These are phyloP conservation scores for Ceyx margarethae DNA, from an alignment of 2,113 vertebrate genomes.

Conservation along the genomic window DNA sequence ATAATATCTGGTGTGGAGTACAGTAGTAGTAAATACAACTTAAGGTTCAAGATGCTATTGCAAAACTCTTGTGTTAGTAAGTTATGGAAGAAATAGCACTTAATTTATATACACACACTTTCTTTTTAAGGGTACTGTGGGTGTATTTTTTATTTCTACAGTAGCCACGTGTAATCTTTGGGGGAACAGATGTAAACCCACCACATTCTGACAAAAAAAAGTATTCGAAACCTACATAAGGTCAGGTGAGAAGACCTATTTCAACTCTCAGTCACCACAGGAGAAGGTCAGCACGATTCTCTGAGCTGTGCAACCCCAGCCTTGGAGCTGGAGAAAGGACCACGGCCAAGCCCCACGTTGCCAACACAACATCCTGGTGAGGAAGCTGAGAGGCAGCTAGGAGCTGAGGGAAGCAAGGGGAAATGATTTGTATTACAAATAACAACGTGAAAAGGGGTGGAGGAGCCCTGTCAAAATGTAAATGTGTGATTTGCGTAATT, in stretches of 20 bases:
- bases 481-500: constrained; percentile 62
- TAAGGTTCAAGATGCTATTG: not conserved
- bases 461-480: constrained; percentile 58
- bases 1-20: not conserved
- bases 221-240: no score
- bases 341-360: accelerated
- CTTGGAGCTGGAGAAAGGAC: not conserved
- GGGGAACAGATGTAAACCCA: not conserved
- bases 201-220: not conserved
- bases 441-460: not conserved
- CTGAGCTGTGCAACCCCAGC: not conserved
- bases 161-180: not conserved
- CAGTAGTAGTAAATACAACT: not conserved
- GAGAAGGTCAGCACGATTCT: not conserved
- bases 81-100: not conserved
- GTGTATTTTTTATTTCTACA: not conserved
- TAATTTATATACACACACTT: not conserved
- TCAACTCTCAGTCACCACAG: not conserved
- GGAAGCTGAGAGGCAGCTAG: not conserved
- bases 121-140: not conserved
- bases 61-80: not conserved
- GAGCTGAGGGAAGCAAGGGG: not conserved
- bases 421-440: constrained; percentile 19
- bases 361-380: not conserved
- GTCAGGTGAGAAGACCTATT: not conserved